These are phyloP conservation scores for Hermetia illucens DNA, from an alignment of 1,140 invertebrate species.

Conservation along the genomic window DNA sequence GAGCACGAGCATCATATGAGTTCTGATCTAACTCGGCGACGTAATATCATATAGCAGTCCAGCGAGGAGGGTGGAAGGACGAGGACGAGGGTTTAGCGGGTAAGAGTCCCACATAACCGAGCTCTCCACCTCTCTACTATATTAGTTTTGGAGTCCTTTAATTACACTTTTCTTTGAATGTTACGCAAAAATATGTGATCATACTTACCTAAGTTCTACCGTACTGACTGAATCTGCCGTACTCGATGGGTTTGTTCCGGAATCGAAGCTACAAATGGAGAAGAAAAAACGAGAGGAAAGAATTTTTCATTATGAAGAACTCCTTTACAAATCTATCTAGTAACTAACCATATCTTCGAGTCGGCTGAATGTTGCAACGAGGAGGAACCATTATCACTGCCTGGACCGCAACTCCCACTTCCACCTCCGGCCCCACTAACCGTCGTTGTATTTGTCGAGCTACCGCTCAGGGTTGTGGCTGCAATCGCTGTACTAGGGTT, in stretches of 20 bases:
- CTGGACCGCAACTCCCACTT: background rate
- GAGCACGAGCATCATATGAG: too few species aligned
- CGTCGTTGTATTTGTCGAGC: conserved; percentile 22
- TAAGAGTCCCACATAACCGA: too few species aligned
- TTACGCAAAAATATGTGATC: background rate
- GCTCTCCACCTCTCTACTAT: too few species aligned
- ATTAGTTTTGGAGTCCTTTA: too few species aligned
- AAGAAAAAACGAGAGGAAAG: too few species aligned
- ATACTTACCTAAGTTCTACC: conserved; percentile 24
- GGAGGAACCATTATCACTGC: conserved; percentile 21
- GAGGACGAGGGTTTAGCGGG: too few species aligned
- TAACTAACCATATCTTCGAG: conserved; percentile 49
- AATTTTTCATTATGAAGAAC: too few species aligned
- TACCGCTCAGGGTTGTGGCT: conserved; percentile 19
- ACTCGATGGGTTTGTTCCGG: conserved; percentile 36
- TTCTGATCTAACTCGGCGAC: too few species aligned
- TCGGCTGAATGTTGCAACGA: conserved; percentile 34
- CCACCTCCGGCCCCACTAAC: conserved; percentile 4
- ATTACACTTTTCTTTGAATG: too few species aligned
- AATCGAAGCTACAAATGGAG: conserved; percentile 42
- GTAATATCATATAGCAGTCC: too few species aligned
- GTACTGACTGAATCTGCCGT: conserved; percentile 34
- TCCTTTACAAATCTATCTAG: too few species aligned
- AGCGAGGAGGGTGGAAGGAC: too few species aligned
- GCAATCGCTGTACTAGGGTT: conserved; percentile 24